Percentiles rank a stretch among this genome's conserved stretches.
Conservation (phyloP, 2,888 invertebrate species). For the Leptopterna dolabrata region DNA sequence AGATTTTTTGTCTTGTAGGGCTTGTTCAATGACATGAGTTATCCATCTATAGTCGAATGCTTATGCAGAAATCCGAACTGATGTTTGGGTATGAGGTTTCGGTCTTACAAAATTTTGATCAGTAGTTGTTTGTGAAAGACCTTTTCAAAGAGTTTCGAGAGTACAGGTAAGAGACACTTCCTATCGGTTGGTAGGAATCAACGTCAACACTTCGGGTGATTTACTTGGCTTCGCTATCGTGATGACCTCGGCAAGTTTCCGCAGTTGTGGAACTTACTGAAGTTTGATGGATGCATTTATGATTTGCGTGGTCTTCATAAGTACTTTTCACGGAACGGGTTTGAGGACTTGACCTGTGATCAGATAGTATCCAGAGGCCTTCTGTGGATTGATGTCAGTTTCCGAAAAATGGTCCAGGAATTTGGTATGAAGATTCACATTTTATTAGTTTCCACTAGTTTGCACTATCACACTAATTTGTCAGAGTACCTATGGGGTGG, state of each 20-base stretch:
- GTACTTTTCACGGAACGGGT: background rate
- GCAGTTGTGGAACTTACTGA: background rate
- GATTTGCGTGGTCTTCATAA: background rate
- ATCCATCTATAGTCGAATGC: background rate
- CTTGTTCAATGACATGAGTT: background rate
- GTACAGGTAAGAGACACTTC: background rate
- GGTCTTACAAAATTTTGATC: background rate
- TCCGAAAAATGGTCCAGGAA: too few relatives aligned
- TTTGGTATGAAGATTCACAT: too few relatives aligned
- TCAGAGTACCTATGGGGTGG: too few relatives aligned
- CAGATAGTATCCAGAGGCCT: background rate
- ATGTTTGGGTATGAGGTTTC: background rate
- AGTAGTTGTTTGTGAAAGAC: background rate
- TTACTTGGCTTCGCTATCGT: background rate
- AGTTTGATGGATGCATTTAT: background rate
- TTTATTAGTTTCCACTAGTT: too few relatives aligned
- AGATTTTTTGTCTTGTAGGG: background rate
- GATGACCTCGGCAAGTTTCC: background rate
- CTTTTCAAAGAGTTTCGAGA: background rate
- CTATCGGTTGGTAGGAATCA: background rate
- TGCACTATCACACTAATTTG: too few relatives aligned
- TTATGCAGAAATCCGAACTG: background rate
- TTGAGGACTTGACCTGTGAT: background rate
- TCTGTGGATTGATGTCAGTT: too few relatives aligned
- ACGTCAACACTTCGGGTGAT: background rate